These are phyloP conservation scores for Tonatia bakeri DNA, from an alignment of 2,113 vertebrate species.

Conservation along the genomic window DNA sequence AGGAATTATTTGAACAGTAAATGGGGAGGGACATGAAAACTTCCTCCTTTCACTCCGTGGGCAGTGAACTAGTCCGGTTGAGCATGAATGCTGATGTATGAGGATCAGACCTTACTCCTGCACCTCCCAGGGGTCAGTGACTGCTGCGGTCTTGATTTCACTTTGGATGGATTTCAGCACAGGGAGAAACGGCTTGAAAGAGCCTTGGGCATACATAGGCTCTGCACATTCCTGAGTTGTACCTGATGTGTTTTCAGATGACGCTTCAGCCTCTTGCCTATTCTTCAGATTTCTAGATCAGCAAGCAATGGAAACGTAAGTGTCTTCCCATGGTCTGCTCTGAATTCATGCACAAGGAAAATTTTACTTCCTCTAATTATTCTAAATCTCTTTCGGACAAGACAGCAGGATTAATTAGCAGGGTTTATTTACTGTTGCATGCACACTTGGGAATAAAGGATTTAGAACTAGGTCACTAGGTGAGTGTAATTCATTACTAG, in stretches of 20 bases:
- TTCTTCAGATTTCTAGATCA: background rate
- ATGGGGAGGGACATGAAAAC: background rate
- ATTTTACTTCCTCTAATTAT: constrained; percentile 14
- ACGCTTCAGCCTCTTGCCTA: background rate
- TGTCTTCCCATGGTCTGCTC: background rate
- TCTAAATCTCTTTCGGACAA: constrained; percentile 5
- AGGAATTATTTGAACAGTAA: background rate
- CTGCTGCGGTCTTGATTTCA: background rate
- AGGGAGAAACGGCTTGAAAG: background rate
- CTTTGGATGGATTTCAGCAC: background rate
- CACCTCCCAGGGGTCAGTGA: background rate
- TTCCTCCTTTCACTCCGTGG: background rate
- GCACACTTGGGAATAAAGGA: background rate
- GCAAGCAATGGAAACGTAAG: background rate
- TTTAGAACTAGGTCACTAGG: background rate
- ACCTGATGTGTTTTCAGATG: background rate
- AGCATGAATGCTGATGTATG: background rate
- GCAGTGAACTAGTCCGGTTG: background rate
- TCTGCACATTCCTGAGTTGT: background rate
- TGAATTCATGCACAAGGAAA: background rate
- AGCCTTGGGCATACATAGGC: background rate
- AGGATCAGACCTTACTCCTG: background rate
- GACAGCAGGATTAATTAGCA: background rate
- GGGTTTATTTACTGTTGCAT: background rate
- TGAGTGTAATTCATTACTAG: background rate